Percentiles rank a stretch among this genome's conserved stretches.
Evolutionary conservation across 2,888 invertebrate species (phyloP).

Genomic region (Cosmopolites sordidus): DNA sequence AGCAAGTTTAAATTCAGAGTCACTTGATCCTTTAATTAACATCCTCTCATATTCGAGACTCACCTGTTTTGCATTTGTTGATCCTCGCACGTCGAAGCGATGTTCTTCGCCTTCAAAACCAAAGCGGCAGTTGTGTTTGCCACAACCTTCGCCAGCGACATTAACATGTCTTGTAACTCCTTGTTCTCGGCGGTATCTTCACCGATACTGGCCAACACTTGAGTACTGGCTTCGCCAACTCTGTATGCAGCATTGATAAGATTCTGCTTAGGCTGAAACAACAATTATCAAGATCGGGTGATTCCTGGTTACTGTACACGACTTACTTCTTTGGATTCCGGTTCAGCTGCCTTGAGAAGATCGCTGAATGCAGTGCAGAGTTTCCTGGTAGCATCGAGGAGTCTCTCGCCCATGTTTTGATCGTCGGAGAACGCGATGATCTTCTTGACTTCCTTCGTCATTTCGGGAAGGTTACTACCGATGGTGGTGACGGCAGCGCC

Average conservation of each 20-base stretch:
- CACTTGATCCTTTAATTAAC: too few species aligned
- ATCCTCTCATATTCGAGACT: too few species aligned
- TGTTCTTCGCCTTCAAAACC: slow-evolving; percentile 93
- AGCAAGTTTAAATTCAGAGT: too few species aligned
- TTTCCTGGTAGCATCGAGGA: slow-evolving; percentile 87
- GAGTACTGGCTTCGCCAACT: slow-evolving; percentile 94
- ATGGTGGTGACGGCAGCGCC: slow-evolving; percentile 97
- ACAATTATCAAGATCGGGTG: background rate
- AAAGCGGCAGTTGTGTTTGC: slow-evolving; percentile 97
- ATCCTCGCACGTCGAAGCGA: slow-evolving; percentile 84
- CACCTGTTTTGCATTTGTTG: slow-evolving; percentile 69
- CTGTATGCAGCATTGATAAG: slow-evolving; percentile 91
- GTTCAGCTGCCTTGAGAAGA: slow-evolving; percentile 91
- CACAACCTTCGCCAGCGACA: slow-evolving; percentile 93
- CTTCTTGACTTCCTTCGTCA: slow-evolving; percentile 90
- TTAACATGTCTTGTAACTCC: slow-evolving; percentile 81
- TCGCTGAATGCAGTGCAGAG: slow-evolving; percentile 93
- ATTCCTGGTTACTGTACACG: background rate
- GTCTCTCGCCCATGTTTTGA: slow-evolving; percentile 72
- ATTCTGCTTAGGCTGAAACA: slow-evolving; percentile 72
- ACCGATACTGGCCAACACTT: slow-evolving; percentile 87
- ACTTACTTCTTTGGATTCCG: slow-evolving; percentile 73
- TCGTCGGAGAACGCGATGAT: slow-evolving; percentile 94
- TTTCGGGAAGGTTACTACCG: slow-evolving; percentile 92
- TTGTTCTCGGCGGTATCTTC: slow-evolving; percentile 83